phyloP scores from a whole-genome alignment of 1,140 invertebrate species.

The Ceratina japonica region DNA sequence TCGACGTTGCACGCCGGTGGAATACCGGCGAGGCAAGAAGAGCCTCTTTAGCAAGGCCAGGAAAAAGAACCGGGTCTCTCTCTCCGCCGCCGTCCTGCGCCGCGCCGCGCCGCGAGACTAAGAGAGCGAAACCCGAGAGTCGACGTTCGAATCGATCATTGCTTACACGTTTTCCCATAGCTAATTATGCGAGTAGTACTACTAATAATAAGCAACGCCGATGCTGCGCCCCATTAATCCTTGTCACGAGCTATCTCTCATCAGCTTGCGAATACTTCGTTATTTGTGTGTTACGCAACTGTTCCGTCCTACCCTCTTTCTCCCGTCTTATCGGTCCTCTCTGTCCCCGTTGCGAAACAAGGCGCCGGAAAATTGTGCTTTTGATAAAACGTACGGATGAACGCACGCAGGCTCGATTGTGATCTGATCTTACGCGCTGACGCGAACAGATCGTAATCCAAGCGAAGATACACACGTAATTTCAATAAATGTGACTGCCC shows the following conservation, averaged over 20 bases:
- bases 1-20: conserved; percentile 42
- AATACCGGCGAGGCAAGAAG: conserved; percentile 62
- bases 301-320: neutral
- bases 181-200: conserved; percentile 49
- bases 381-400: neutral
- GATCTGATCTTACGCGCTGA: neutral
- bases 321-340: neutral
- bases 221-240: conserved; percentile 43
- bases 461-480: too few relatives aligned
- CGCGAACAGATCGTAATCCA: too few relatives aligned
- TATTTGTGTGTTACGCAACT: conserved; percentile 34
- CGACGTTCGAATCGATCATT: conserved; percentile 60
- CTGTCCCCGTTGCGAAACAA: neutral
- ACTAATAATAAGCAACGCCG: conserved; percentile 53
- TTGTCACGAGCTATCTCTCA: conserved; percentile 43
- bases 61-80: conserved; percentile 49
- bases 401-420: neutral
- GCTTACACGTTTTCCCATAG: conserved; percentile 49
- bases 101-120: conserved; percentile 28
- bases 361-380: neutral
- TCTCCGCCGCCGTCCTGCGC: too few relatives aligned
- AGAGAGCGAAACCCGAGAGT: conserved; percentile 45
- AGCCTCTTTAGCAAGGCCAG: conserved; percentile 58
- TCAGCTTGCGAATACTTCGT: conserved; percentile 41
- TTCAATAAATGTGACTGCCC: too few relatives aligned